Percentiles rank a stretch among this genome's conserved stretches.
Conservation (phyloP, 2,888 invertebrate species). For the Notodonta ziczac region DNA sequence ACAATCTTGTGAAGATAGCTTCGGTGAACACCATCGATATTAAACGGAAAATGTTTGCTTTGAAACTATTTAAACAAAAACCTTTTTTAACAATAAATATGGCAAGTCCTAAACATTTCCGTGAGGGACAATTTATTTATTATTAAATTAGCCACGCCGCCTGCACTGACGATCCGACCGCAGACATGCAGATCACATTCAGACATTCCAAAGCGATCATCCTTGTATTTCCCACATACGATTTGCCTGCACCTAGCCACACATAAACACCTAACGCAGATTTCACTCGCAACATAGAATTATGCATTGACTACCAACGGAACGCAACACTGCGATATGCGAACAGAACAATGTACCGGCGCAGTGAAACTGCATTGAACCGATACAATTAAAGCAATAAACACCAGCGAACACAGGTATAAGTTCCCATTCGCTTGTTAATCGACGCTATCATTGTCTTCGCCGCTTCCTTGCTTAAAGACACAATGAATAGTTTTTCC, state of each 20-base stretch:
- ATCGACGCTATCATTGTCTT: conserved; percentile 78
- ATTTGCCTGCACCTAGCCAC: conserved; percentile 54
- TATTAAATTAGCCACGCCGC: conserved; percentile 46
- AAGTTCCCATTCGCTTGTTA: conserved; percentile 75
- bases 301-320: conserved; percentile 69
- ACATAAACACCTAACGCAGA: conserved; percentile 63
- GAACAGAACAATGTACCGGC: conserved; percentile 66
- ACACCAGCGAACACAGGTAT: conserved; percentile 64
- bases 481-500: conserved; percentile 75
- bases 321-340: conserved; percentile 67
- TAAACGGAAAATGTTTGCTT: conserved; percentile 32
- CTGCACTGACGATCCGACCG: conserved; percentile 42
- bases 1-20: conserved; percentile 75
- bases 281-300: conserved; percentile 74
- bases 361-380: conserved; percentile 74
- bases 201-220: conserved; percentile 54
- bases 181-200: conserved; percentile 46
- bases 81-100: not conserved
- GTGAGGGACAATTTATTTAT: conserved; percentile 26
- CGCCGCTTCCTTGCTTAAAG: conserved; percentile 67
- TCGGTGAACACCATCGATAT: conserved; percentile 54
- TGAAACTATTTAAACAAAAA: conserved; percentile 5
- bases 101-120: not conserved
- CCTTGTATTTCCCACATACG: conserved; percentile 61
- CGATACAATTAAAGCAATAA: conserved; percentile 80